Conservation (phyloP, 2,888 invertebrate species). For the Diarsia rubi region DNA sequence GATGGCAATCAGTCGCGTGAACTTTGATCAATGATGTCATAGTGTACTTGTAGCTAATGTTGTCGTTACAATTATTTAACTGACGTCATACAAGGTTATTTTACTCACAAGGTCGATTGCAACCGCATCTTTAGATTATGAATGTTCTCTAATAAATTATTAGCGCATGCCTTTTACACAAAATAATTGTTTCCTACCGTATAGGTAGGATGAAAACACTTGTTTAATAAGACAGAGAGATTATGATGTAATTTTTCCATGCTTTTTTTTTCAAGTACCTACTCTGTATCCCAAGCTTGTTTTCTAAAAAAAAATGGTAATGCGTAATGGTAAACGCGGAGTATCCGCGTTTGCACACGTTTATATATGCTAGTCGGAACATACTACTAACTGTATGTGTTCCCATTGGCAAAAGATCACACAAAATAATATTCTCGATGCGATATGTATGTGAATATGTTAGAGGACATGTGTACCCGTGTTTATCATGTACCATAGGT, state of each 20-base stretch:
- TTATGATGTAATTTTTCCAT: neutral
- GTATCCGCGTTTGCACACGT: too few relatives aligned
- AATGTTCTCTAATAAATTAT: neutral
- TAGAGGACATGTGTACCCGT: neutral
- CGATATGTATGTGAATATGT: neutral
- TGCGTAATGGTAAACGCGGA: too few relatives aligned
- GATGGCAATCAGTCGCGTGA: constrained; percentile 9
- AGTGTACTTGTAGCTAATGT: neutral
- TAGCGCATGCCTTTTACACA: neutral
- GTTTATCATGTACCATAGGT: neutral
- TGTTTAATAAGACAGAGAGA: neutral
- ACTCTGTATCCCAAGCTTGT: neutral
- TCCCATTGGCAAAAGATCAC: neutral
- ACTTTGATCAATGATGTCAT: constrained; percentile 42
- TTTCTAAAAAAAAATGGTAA: neutral
- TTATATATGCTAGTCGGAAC: neutral
- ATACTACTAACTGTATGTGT: neutral
- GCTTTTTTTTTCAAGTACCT: neutral
- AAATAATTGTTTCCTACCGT: neutral
- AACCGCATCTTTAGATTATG: neutral
- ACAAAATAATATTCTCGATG: neutral
- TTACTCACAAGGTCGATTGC: neutral
- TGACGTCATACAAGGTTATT: constrained; percentile 24
- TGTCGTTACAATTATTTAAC: constrained; percentile 11
- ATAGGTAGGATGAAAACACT: neutral